phyloP scores from a whole-genome alignment of 2,113 vertebrate species.

The Chrysochloris asiatica region DNA sequence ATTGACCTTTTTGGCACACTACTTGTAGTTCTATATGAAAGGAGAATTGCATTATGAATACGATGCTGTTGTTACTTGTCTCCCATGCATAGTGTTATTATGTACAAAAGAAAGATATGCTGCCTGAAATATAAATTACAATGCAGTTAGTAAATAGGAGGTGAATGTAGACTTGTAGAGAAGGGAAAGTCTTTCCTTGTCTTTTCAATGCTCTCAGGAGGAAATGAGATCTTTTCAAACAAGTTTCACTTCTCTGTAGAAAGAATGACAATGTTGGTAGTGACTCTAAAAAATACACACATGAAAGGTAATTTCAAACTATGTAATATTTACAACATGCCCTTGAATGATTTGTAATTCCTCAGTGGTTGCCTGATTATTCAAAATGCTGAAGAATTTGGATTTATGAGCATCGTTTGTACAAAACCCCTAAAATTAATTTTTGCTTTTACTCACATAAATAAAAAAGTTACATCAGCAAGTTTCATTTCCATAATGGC shows the following conservation, averaged over 20 bases:
- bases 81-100: neutral
- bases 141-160: neutral
- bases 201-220: no score
- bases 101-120: neutral
- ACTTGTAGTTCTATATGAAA: neutral
- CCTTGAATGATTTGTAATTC: conserved; percentile 9
- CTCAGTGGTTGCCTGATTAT: conserved; percentile 22
- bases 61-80: neutral
- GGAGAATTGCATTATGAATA: neutral
- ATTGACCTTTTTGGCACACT: neutral
- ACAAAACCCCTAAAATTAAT: conserved; percentile 35
- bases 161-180: no score
- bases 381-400: conserved; percentile 55
- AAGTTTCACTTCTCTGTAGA: neutral
- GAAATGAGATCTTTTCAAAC: neutral
- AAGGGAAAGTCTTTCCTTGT: no score
- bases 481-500: conserved; percentile 40
- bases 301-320: conserved; percentile 23
- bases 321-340: neutral
- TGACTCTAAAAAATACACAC: neutral
- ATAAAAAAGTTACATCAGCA: conserved; percentile 30
- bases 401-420: neutral
- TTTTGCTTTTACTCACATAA: conserved; percentile 40
- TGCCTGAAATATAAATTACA: neutral
- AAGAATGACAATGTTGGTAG: neutral